Conservation (phyloP, 2,797 vertebrate genomes). For the Rhabdomys pumilio region DNA sequence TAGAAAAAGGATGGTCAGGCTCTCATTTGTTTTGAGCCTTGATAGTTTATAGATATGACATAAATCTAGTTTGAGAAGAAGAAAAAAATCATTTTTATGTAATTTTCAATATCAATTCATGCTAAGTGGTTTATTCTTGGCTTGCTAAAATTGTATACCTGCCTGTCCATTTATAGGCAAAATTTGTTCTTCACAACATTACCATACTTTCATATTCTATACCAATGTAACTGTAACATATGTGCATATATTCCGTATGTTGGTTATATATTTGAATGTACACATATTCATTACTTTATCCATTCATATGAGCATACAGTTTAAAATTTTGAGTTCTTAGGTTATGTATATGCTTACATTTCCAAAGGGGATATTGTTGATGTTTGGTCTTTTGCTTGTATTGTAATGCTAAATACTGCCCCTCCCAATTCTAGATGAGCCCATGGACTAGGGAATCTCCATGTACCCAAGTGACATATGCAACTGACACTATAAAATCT, state of each 20-base stretch:
- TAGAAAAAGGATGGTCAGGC: not conserved
- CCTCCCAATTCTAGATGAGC: too few relatives aligned
- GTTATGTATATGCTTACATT: not conserved
- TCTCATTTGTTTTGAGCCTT: not conserved
- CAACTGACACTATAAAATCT: too few relatives aligned
- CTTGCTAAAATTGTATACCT: slow-evolving; percentile 10
- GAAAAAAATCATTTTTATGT: not conserved
- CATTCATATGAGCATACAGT: not conserved
- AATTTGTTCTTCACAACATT: not conserved
- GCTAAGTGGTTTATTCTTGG: not conserved
- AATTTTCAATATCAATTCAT: not conserved
- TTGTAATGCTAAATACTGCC: too few relatives aligned
- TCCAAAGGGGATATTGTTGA: not conserved
- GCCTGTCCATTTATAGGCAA: not conserved
- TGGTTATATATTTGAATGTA: not conserved
- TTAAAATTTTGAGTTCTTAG: not conserved
- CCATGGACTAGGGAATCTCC: too few relatives aligned
- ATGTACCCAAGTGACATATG: too few relatives aligned
- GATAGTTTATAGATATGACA: not conserved
- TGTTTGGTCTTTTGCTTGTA: too few relatives aligned
- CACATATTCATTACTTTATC: not conserved
- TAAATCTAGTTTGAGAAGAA: not conserved
- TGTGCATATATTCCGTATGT: not conserved
- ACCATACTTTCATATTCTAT: not conserved
- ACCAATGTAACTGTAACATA: not conserved